Evolutionary conservation across 1,140 invertebrate genomes (phyloP).

Genomic region (Drosophila lini): DNA sequence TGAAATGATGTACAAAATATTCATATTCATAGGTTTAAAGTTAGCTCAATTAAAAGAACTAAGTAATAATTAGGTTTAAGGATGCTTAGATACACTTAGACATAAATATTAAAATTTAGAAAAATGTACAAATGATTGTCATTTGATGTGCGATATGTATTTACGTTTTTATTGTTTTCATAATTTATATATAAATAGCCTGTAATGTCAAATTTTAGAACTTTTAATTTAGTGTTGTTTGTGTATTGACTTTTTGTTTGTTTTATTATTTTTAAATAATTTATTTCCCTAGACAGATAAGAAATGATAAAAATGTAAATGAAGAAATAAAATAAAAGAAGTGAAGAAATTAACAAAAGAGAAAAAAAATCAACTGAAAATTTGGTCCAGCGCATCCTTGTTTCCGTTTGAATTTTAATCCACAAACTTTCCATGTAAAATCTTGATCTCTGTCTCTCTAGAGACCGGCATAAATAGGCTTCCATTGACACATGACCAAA

Average conservation of each 20-base stretch:
- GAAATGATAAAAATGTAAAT: conserved; percentile 37
- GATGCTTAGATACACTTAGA: conserved; percentile 2
- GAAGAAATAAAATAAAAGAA: conserved; percentile 42
- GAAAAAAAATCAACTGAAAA: background rate
- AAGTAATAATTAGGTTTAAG: conserved; percentile 18
- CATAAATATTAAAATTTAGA: conserved; percentile 46
- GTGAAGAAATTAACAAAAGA: conserved; percentile 8
- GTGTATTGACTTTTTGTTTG: conserved; percentile 64
- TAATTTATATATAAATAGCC: conserved; percentile 49
- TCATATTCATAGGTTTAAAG: conserved; percentile 26
- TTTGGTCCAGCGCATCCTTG: background rate
- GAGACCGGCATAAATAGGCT: conserved; percentile 44
- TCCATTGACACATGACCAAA: conserved; percentile 71
- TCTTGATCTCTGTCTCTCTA: conserved; percentile 16
- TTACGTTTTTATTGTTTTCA: conserved; percentile 48
- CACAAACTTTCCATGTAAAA: conserved; percentile 11
- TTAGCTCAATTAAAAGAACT: conserved; percentile 66
- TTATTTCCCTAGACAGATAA: conserved; percentile 59
- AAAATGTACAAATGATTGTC: conserved; percentile 71
- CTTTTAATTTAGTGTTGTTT: conserved; percentile 62
- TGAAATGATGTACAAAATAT: conserved; percentile 76
- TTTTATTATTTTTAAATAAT: conserved; percentile 78
- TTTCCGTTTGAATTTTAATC: conserved; percentile 8
- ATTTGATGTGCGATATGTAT: conserved; percentile 38
- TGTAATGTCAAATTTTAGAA: conserved; percentile 17